Evolutionary conservation across 30 jellyfish, hydroid and myxozoan genomes (phyloP), one percentile per base, ranked within the genome.

Genomic region (Sanderia malayensis): DNA sequence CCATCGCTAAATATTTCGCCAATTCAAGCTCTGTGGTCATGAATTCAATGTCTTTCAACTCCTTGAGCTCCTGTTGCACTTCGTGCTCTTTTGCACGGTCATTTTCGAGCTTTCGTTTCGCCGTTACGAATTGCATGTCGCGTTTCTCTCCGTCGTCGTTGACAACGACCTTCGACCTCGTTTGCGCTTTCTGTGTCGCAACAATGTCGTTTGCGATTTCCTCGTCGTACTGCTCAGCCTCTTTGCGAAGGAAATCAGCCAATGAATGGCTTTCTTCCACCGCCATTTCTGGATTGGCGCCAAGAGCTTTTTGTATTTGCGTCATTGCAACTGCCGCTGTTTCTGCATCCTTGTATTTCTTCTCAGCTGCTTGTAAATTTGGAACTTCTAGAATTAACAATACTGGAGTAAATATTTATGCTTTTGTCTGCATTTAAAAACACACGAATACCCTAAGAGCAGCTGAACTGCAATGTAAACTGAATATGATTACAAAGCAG

Each of bases 1-100:
- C 94, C 52, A 71, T 70, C 17, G 98, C 98, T 10, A 90, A 66
- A 73, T 83, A 90, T 73, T 90, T 90, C 29, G 98, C 98, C 37
- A 90, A 57, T 62, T 90, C 98, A 15, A 90, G 31, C 44, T 80
- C 94, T 11, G 98, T 90, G 13, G 98, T 93, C 75, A 90, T 75
- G 46, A 90, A 76, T 52, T 90, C 98, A 28, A 90, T 52, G 49
- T 82, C 88, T 47, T 90, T 90, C 59, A 90, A 34, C 37, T 82
- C 92, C 46, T 83, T 76, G 29, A 90, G 60, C 60, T 90, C 94
- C 7, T 72, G 73, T 20, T 75, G 87, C 21, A 90, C 44, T 53
- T 90, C 95, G 25, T 70, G 78, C 28, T 81, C 93, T 67, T 90
- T 90, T 28, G 86, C 80, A 31, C 95, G 94, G 58, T 90, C 98